Base-by-base conservation (phyloP, 2,888 invertebrate species). In the Drosophila seclusa region DNA sequence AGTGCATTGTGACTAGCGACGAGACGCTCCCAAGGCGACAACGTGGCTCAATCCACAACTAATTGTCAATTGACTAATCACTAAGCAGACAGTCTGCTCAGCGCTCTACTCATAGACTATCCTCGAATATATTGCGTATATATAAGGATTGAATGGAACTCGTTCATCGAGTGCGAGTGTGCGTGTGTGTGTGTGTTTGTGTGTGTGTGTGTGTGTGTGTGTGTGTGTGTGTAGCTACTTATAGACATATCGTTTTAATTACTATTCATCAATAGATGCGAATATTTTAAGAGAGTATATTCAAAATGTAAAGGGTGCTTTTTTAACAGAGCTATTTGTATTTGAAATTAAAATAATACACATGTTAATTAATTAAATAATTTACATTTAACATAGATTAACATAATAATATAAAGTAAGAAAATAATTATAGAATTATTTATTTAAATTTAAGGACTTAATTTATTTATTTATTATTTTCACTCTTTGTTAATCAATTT, bases 1-100 rank as follows among this genome's bases (percentile, higher is more conserved):
- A 76, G 73, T 64, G 79, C 76, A 42, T 18, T 55, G 29, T 55
- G 40, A 75, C 54, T 58, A 58, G 40, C 64, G 27, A 27, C 72
- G 61, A 70, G 64, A 67, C 75, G 48, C 16, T 27, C 24, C 54
- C 73, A 45, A 45, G 24, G 36, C 27, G 36, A 27, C 50, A 49
- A 67, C 52, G 49, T 68, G 54, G 53, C 50, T 45, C 45, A 45
- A 48, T 42, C 29, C 27, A 24, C 38, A 45, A 34, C 36, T 72
- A 49, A 50, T 49, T 61, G 49, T 31, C 40, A n/a, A 40, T 40
- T 67, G 36, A 24, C 24, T 67, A 67, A 53, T 52, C 48, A 42
- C 29, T 38, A n/a, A 11, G 32, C 59, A 45, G 16, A 24, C 45
- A 16, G 45, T 8, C 45, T 45, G 24, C 24, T 27, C 4, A 13